Evolutionary conservation across 2,888 invertebrate genomes (phyloP), one percentile per base, ranked within the genome.

Genomic region (Cremastobaeus sp.): DNA sequence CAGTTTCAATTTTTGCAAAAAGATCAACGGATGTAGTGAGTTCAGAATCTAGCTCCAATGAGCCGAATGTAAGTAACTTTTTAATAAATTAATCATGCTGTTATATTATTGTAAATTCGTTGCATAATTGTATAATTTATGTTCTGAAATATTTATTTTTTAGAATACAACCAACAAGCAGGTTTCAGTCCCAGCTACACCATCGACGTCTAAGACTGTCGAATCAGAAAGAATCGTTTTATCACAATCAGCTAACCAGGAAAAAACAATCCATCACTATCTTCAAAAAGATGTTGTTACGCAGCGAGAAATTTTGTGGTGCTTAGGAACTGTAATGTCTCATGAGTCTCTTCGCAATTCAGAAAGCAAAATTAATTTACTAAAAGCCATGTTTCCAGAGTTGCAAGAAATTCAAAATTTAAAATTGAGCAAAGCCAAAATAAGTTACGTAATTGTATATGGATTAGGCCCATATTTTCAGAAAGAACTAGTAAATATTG

Each of bases 341-440:
- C 60, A 59, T 17, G 28, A 69, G 32, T 75, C 72, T 30, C 15
- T 57, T n/a, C 65, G 73, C 11, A 11, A 34, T 8, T 54, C 65
- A 52, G 68, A 17, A 12, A 65, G 43, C 9, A 54, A 39, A 39
- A 47, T 64, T 15, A 50, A 8, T 25, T 17, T 68, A 11, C 65
- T 69, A 21, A 41, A 50, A 21, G 6, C 30, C 5, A 77, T 77
- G 69, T 77, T 64, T 39, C 34, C 74, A 1, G 39, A 39, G 8
- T n/a, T 39, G 17, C 18, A 17, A 34, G 69, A 69, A 34, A 60
- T 69, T 28, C 32, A 39, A 71, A 39, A 74, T 45, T 71, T 77
- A 35, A 60, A 76, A 30, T 17, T 78, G 12, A 65, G 70, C 20
- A 55, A 65, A 30, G 64, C 62, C 17, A 77, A 78, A 62, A 35